Evolutionary conservation across 2,113 vertebrate genomes (phyloP).

Genomic region (Hippoglossus stenolepis): DNA sequence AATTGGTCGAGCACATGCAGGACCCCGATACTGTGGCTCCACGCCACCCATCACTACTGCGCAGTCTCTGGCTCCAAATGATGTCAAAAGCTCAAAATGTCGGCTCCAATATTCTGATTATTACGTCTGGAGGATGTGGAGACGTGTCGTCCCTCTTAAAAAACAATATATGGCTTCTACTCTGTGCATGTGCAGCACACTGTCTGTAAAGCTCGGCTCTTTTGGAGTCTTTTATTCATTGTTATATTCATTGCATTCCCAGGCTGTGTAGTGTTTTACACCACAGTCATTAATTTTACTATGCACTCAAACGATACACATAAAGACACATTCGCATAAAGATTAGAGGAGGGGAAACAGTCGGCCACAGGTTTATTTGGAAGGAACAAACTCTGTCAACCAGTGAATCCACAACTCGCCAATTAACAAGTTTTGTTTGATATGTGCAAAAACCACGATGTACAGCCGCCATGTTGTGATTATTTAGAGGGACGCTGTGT

Average conservation of each 20-base stretch:
- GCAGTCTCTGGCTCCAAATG: too few relatives aligned
- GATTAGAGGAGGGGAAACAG: neutral
- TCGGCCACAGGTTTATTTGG: neutral
- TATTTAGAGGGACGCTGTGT: neutral
- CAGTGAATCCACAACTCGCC: neutral
- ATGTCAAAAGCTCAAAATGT: too few relatives aligned
- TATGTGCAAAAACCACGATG: neutral
- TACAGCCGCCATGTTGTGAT: neutral
- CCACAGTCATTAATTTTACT: neutral
- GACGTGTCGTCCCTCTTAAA: too few relatives aligned
- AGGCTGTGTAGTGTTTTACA: neutral
- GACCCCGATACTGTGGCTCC: too few relatives aligned
- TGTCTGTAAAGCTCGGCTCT: neutral
- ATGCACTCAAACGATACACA: too few relatives aligned
- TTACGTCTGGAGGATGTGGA: too few relatives aligned
- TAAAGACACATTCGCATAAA: neutral
- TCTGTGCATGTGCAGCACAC: neutral
- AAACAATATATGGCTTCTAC: too few relatives aligned
- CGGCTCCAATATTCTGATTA: too few relatives aligned
- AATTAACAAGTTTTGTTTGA: neutral
- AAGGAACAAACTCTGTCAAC: neutral
- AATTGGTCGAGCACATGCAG: too few relatives aligned
- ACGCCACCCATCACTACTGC: too few relatives aligned
- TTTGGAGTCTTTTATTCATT: neutral
- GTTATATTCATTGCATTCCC: neutral